Conservation (phyloP, 2,888 invertebrate species). For the Leptinotarsa juncta region DNA sequence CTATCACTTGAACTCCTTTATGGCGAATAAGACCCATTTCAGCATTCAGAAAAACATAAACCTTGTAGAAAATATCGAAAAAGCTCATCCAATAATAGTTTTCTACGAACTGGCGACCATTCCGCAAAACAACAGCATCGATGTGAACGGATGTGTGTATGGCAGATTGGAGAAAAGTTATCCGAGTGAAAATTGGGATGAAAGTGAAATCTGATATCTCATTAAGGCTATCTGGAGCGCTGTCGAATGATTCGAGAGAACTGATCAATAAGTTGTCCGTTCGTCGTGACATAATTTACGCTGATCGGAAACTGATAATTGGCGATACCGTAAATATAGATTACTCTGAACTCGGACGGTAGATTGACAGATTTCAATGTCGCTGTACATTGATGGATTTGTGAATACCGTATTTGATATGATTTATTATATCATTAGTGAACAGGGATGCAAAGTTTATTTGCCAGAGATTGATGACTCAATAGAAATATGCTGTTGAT, state of each 20-base stretch:
- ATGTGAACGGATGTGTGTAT: not conserved
- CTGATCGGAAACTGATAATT: conserved; percentile 4
- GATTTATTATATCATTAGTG: conserved; percentile 6
- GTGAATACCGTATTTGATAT: not conserved
- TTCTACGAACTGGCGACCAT: not conserved
- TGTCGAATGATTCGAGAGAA: conserved; percentile 1
- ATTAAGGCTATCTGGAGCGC: conserved; percentile 5
- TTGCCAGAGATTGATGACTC: too few relatives aligned
- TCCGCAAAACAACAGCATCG: not conserved
- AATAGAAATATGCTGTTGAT: too few relatives aligned
- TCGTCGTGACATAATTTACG: not conserved
- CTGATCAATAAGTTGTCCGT: conserved; percentile 7
- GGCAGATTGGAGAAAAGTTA: not conserved
- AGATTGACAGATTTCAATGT: not conserved
- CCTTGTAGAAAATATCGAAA: not conserved
- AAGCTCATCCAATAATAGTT: not conserved
- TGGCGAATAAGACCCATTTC: not conserved
- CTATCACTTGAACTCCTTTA: not conserved
- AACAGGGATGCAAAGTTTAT: not conserved
- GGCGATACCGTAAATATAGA: conserved; percentile 1
- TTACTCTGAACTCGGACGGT: not conserved
- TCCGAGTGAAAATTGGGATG: conserved; percentile 11
- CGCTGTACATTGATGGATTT: not conserved
- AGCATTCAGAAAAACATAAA: not conserved
- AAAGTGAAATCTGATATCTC: conserved; percentile 19